Base-by-base conservation (phyloP, 2,888 invertebrate species). In the Lycophotia porphyrea region DNA sequence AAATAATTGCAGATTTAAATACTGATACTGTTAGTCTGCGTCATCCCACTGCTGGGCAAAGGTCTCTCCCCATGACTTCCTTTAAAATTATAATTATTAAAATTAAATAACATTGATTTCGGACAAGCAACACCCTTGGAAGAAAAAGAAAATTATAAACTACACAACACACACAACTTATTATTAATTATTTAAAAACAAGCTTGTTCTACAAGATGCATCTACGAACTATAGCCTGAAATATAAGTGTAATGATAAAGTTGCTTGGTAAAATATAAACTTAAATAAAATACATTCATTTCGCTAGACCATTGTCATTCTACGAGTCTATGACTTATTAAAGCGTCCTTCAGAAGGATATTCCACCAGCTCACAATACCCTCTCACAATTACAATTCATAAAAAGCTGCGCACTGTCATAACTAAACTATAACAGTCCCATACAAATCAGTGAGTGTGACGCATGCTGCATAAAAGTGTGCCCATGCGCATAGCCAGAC, bases 401-500 rank as follows among this genome's bases (percentile, higher is more conserved):
- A 74, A 67, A 75, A 71, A 68, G 65, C 71, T 52, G 55, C 58
- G 27, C n/a, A 24, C 75, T 71, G 85, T 87, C 85, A 87, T 84
- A 85, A 72, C 77, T 81, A 75, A 84, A 81, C 71, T 77, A 76
- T 74, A 83, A 71, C 73, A 80, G 77, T 76, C 72, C 70, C 88
- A 87, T 87, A 87, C 87, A 87, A 88, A 87, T 76, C 80, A 87
- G 73, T 73, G 42, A 34, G 11, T 72, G 67, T 82, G 88, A 87
- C 79, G 78, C 86, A 80, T 71, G 71, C 68, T 79, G 77, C 85
- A 80, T 87, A 88, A 84, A 76, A 79, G 60, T 74, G 27, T 63
- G 76, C 81, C 78, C 80, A 58, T 74, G 79, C 83, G 74, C 85
- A 89, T 89, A 80, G 83, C 79, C 84, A 90, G 90, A 88, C 90